Evolutionary conservation across 2,797 vertebrate genomes (phyloP).

Genomic region (Echiichthys vipera): DNA sequence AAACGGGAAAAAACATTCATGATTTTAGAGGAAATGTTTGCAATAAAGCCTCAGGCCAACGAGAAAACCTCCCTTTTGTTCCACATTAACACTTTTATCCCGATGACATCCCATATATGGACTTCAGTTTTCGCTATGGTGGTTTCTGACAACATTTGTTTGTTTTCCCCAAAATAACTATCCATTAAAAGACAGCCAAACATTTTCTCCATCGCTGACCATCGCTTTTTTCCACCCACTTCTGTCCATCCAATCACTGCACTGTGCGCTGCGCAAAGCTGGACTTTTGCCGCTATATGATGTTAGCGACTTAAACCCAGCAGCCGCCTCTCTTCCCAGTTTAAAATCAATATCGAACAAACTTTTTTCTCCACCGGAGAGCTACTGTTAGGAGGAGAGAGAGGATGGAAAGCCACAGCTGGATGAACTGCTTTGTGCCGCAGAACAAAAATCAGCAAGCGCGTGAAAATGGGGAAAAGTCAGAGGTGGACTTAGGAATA

Average conservation of each 20-base stretch:
- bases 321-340: neutral
- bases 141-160: neutral
- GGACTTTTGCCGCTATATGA: neutral
- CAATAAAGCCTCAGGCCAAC: neutral
- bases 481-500: neutral
- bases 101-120: neutral
- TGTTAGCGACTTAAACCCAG: neutral
- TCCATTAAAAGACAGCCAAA: neutral
- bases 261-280: slow-evolving; percentile 1
- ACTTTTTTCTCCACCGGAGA: slow-evolving; percentile 26
- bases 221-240: slow-evolving; percentile 5
- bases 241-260: neutral
- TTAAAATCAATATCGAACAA: slow-evolving; percentile 13
- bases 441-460: slow-evolving; percentile 15
- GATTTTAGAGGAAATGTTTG: neutral
- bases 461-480: slow-evolving; percentile 23
- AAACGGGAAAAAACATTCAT: neutral
- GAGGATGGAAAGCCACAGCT: neutral
- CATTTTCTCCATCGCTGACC: neutral
- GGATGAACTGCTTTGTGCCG: neutral
- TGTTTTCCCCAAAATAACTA: neutral
- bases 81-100: neutral
- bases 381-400: slow-evolving; percentile 8
- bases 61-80: neutral
- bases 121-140: neutral